Evolutionary conservation across 64 coral and sea anemone genomes (phyloP), one percentile per base, ranked within the genome.

Genomic region (Acropora tenuis): DNA sequence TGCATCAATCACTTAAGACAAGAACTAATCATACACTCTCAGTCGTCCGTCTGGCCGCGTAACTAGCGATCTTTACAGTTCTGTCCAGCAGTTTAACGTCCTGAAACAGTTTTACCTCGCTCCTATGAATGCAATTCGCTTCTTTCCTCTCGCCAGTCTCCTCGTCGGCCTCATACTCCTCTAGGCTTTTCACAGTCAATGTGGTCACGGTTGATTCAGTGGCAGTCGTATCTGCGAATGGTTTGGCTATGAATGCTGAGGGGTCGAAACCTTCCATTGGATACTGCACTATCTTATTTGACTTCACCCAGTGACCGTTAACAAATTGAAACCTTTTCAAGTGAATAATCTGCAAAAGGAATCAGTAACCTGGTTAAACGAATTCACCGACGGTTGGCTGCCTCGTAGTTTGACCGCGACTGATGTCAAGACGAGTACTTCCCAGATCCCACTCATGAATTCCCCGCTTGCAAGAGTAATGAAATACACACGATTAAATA

Each of bases 301-400:
- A 99, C 68, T 99, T 99, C 15, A 96, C 97, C 97, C 97, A 99
- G 72, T 95, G 97, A 3, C 94, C 94, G 19, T 99, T 99, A 5
- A 99, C 94, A 59, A 95, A 99, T 88, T 99, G 97, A 58, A 99
- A 99, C 44, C 97, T 47, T 57, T 99, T 99, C 53, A 99, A 80
- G 79, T 99, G 94, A 45, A 99, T 99, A 41, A 99, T 82, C 97
- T 98, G 41, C 4, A 75, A 84, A 6, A 13, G 66, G 0, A 86
- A 46, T 50, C 40, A 4, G 68, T 43, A 46, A 59, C 12, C 45
- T 18, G 12, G 2, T 77, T 55, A 55, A 9, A 5, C 5, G 5
- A 40, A 4, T n/a, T 5, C 18, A 71, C 19, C 30, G 30, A 30
- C 0, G 30, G 30, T 30, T 30, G 30, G 30, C 30, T 30, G 30